These are phyloP conservation scores for Elysia crispata DNA, from an alignment of 2,888 invertebrate genomes.

Conservation along the genomic window DNA sequence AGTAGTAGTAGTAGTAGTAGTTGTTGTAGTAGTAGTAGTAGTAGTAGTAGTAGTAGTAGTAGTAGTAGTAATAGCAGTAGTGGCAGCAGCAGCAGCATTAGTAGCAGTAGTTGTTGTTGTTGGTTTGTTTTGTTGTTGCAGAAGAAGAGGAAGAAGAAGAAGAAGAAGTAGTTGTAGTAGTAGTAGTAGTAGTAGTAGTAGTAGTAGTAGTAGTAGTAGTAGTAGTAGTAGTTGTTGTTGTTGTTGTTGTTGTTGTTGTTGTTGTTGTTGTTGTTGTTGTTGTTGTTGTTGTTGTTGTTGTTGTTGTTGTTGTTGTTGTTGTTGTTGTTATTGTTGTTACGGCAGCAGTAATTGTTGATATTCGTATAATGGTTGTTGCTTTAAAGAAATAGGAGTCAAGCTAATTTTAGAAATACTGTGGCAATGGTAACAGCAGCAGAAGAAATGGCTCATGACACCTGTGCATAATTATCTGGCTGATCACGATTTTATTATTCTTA, in stretches of 20 bases:
- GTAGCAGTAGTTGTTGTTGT: too few relatives aligned
- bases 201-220: slow-evolving; percentile 23
- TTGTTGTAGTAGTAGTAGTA: slow-evolving; percentile 32
- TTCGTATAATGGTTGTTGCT: too few relatives aligned
- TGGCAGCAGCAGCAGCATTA: too few relatives aligned
- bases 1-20: slow-evolving; percentile 3
- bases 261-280: slow-evolving; percentile 6
- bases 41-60: slow-evolving; percentile 38
- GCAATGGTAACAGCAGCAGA: too few relatives aligned
- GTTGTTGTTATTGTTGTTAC: too few relatives aligned
- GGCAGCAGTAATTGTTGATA: too few relatives aligned
- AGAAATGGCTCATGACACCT: too few relatives aligned
- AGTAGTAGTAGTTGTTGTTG: not conserved
- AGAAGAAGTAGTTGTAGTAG: slow-evolving; percentile 24
- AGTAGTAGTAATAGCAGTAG: slow-evolving; percentile 37
- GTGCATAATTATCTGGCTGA: too few relatives aligned
- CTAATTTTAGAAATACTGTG: not conserved
- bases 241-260: slow-evolving; percentile 6
- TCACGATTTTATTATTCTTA: too few relatives aligned
- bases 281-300: not conserved
- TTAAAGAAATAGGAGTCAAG: too few relatives aligned
- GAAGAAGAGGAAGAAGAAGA: slow-evolving; percentile 5
- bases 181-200: slow-evolving; percentile 34
- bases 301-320: not conserved
- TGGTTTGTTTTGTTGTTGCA: too few relatives aligned